phyloP scores from a whole-genome alignment of 2,888 invertebrate genomes.

The Oscheius sp. region DNA sequence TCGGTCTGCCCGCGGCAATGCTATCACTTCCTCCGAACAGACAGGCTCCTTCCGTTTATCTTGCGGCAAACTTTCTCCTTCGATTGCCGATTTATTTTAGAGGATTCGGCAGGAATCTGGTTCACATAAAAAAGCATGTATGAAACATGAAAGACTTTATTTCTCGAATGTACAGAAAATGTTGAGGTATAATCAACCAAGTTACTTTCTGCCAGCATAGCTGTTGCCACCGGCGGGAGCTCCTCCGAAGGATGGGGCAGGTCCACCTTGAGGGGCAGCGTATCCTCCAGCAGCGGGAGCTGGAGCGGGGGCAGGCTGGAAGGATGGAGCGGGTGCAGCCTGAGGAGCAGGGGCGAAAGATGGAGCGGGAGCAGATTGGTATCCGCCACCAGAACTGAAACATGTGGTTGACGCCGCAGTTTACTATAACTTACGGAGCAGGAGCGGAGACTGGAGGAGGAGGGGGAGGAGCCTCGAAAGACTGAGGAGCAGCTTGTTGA shows the following conservation, averaged over 20 bases:
- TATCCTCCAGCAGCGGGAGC: conserved; percentile 18
- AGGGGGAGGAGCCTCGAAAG: neutral
- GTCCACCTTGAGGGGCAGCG: neutral
- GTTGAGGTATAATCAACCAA: neutral
- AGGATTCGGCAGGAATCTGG: no score
- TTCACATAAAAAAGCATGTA: neutral
- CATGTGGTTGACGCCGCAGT: no score
- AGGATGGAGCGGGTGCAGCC: neutral
- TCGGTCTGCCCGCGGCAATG: no score
- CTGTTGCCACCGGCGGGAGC: conserved; percentile 20
- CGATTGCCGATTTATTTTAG: no score
- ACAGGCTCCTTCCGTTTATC: no score
- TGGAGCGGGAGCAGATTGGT: conserved; percentile 1
- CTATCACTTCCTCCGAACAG: no score
- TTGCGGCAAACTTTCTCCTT: no score
- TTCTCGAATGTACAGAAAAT: conserved; percentile 21
- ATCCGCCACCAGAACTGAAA: neutral
- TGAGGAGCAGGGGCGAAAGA: conserved; percentile 7
- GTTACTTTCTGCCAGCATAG: neutral
- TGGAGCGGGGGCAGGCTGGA: neutral
- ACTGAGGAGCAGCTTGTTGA: conserved; percentile 7
- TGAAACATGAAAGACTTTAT: neutral
- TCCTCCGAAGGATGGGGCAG: neutral
- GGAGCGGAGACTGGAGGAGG: conserved; percentile 11
- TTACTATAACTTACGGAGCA: neutral